Base-by-base conservation (phyloP, 2,113 vertebrate species). In the Prolemur simus region DNA sequence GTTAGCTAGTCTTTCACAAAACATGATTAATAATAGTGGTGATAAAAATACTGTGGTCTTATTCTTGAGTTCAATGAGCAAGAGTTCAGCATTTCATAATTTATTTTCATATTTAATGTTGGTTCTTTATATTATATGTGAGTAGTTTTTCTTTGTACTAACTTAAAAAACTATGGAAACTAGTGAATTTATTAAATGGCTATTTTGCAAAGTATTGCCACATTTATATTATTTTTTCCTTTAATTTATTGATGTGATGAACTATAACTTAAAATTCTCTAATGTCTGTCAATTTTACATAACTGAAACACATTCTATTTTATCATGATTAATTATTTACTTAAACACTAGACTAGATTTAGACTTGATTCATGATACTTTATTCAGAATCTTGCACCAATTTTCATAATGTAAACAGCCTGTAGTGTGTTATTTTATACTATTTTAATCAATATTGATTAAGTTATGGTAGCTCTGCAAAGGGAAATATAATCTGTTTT, bases 81-180 rank as follows among this genome's bases (percentile, higher is more conserved):
- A 66, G 1, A 13, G 39, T 78, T 76, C 54, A 81, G 6, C 3
- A 77, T 89, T 92, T 95, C 37, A 73, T 90, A 49, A 49, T 71
- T 66, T 87, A 69, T 78, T 92, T 63, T 49, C 11, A 37, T 86
- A 54, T 89, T 93, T 94, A 4, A 2, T 85, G 2, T 87, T 73
- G 15, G 18, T 81, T 92, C 11, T 39, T 80, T 91, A 42, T 73
- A 37, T 78, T 73, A 37, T 96, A 95, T 47, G 58, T 94, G 73
- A 34, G 6, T 83, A 74, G 10, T 5, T 69, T 73, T 89, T 83
- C 32, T 49, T 87, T 91, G 11, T 83, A 56, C 6, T 60, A 66
- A 34, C 27, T 76, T 91, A 32, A 97, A 87, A 84, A 89, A 82
- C 58, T 85, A 66, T 64, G 29, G 25, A 88, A 91, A 49, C n/a